Conservation (phyloP, 2,113 vertebrate species). For the Onychostoma macrolepis region DNA sequence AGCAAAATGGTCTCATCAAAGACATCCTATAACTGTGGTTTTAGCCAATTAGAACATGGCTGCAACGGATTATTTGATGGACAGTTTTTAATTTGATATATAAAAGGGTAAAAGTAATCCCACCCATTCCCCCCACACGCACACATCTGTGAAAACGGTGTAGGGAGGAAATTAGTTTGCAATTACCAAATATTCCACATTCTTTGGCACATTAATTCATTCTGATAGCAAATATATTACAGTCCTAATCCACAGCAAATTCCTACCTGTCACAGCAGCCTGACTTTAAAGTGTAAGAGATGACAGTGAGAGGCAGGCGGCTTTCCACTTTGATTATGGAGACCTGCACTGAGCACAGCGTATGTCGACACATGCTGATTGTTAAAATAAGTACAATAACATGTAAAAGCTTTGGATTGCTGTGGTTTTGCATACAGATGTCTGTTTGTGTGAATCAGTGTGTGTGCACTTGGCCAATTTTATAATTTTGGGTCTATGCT, state of each 20-base stretch:
- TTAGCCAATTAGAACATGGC: slow-evolving; percentile 56
- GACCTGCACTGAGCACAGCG: background rate
- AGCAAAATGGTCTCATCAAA: slow-evolving; percentile 63
- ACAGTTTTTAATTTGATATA: slow-evolving; percentile 48
- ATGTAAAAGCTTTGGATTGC: background rate
- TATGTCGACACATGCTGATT: background rate
- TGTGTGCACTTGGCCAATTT: background rate
- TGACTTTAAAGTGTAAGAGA: slow-evolving; percentile 57
- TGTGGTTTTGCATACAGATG: background rate
- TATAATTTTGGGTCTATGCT: background rate
- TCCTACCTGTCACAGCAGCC: slow-evolving; percentile 70
- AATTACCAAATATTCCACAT: slow-evolving; percentile 74
- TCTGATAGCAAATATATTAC: slow-evolving; percentile 79
- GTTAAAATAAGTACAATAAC: slow-evolving; percentile 3
- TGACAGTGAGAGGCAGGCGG: slow-evolving; percentile 9
- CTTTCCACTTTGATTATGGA: slow-evolving; percentile 10
- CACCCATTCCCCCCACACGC: background rate
- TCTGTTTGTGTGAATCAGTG: background rate
- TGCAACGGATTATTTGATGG: slow-evolving; percentile 43
- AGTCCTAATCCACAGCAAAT: slow-evolving; percentile 74
- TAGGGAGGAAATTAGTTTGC: slow-evolving; percentile 58
- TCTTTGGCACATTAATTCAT: slow-evolving; percentile 76
- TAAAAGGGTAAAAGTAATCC: slow-evolving; percentile 45
- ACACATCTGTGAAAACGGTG: slow-evolving; percentile 65
- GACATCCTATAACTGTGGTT: slow-evolving; percentile 58